phyloP scores from a whole-genome alignment of 2,113 vertebrate species.

The Piliocolobus tephrosceles region DNA sequence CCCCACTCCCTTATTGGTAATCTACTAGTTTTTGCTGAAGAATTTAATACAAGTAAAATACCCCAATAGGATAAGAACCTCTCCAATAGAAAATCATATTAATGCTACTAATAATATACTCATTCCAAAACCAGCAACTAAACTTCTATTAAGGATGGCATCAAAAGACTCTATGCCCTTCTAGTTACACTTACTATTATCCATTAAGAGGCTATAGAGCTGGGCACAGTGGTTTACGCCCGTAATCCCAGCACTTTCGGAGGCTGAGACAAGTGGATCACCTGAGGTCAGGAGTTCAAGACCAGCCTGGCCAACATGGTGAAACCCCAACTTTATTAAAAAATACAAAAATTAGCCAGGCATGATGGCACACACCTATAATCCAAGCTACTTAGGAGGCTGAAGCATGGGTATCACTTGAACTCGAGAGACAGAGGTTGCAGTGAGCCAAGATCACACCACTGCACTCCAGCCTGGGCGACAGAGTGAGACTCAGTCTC shows the following conservation, averaged over 20 bases:
- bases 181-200: neutral
- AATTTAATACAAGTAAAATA: neutral
- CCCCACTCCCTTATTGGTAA: neutral
- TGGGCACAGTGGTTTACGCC: too few relatives aligned
- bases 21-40: neutral
- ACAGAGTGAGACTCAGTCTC: too few relatives aligned
- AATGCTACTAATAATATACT: neutral
- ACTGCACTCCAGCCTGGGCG: too few relatives aligned
- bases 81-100: neutral
- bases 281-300: neutral
- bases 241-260: too few relatives aligned
- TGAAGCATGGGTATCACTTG: too few relatives aligned
- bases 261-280: neutral
- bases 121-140: neutral
- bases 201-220: neutral
- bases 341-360: neutral
- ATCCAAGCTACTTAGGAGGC: neutral
- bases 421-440: too few relatives aligned
- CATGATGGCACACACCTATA: neutral
- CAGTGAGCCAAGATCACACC: too few relatives aligned
- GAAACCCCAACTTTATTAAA: neutral
- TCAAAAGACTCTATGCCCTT: neutral
- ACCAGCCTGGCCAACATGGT: neutral
- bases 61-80: neutral
- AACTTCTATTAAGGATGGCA: neutral